Evolutionary conservation across 2,797 vertebrate species (phyloP), one percentile per base, ranked within the genome.

Genomic region (Diplodus puntazzo): DNA sequence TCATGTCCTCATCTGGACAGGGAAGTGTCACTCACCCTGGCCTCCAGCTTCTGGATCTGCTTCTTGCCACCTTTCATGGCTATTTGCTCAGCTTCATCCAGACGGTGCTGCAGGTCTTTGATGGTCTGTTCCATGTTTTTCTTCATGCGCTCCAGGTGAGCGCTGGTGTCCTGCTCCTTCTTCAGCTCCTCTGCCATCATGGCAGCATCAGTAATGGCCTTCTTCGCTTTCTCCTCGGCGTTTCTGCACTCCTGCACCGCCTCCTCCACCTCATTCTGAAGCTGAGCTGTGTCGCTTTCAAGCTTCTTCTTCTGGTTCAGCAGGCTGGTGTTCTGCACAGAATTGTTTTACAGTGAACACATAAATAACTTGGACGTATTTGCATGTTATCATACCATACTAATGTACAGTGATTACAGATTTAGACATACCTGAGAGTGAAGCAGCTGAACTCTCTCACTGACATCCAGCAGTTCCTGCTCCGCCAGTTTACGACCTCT

Each of bases 261-360:
- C 82, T 97, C 97, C 11, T 98, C 97, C 80, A 96, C 95, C 79
- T 98, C 97, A 0, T 89, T 67, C 85, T 96, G 96, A 42, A 98
- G 94, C 83, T 97, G 96, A 55, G 89, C 1, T 12, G 95, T 87
- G 66, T 97, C 97, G 0, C 65, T 5, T 2, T 97, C 97, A 88
- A 97, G 95, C 89, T 97, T 97, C 88, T 97, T 98, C 93, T 97
- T 98, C 84, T 97, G 97, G 87, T 96, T 97, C 89, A 97, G 94
- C 77, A 97, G 92, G 78, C 96, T 95, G 81, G 95, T 97, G 91
- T 97, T 97, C 96, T 96, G 54, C 42, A 79, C 46, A 64, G 12
- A 69, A 23, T 43, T 20, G 46, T 45, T 34, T 66, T 18, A 43
- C 5, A 12, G 10, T 42, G 0, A 49, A 63, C 4, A 18, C 42